A percentile compares a stretch with the other conserved stretches of the same genome.
Evolutionary conservation across 2,888 invertebrate genomes (phyloP).

Genomic region (Gymnoscelis rufifasciata): DNA sequence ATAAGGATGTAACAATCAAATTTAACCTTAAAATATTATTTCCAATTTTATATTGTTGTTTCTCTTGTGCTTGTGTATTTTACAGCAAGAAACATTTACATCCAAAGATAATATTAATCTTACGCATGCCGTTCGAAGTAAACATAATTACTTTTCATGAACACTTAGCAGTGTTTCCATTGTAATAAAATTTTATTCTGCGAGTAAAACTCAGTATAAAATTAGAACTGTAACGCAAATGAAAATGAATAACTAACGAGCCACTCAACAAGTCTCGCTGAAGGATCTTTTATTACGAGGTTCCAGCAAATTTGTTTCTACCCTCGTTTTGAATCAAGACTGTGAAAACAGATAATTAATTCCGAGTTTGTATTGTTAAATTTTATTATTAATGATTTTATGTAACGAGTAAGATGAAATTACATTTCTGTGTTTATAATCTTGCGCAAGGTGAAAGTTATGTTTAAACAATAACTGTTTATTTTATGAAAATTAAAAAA

Average conservation of each 20-base stretch:
- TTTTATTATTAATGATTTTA: neutral
- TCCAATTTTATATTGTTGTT: no score
- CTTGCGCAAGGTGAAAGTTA: no score
- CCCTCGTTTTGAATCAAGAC: constrained; percentile 29
- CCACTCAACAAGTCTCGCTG: constrained; percentile 58
- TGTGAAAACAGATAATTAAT: constrained; percentile 38
- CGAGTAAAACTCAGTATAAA: constrained; percentile 47
- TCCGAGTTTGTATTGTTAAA: constrained; percentile 17
- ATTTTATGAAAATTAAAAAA: no score
- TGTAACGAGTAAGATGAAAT: neutral
- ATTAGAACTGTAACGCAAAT: constrained; percentile 57
- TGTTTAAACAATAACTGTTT: no score
- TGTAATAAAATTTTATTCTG: constrained; percentile 46
- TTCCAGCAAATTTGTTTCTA: constrained; percentile 45
- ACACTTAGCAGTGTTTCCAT: neutral
- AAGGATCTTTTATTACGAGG: constrained; percentile 54
- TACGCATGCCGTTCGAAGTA: neutral
- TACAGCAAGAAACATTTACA: no score
- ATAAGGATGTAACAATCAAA: no score
- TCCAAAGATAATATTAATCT: no score
- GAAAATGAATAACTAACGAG: constrained; percentile 70
- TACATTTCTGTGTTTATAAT: neutral
- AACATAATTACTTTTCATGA: neutral
- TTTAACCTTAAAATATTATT: no score
- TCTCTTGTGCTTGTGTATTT: no score